Evolutionary conservation across 2,888 invertebrate species (phyloP).

Genomic region (Carpatolechia fugitivella): DNA sequence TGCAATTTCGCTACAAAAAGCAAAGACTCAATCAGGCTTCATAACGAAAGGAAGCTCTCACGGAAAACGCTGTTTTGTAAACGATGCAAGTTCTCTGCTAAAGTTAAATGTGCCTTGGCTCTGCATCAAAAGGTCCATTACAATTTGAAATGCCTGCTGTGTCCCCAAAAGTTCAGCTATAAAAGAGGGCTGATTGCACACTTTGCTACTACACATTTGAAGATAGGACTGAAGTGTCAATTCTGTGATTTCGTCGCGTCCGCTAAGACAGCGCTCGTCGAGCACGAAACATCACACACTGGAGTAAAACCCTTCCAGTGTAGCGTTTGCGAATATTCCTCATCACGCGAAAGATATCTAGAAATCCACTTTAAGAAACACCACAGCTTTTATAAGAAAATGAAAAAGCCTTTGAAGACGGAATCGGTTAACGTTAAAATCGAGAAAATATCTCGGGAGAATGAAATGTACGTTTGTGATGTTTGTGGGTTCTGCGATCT

Average conservation of each 20-base stretch:
- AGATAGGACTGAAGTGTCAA: constrained; percentile 46
- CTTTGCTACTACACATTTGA: constrained; percentile 44
- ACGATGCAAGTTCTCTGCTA: constrained; percentile 41
- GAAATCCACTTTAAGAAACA: not conserved
- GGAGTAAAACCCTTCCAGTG: constrained; percentile 56
- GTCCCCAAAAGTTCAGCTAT: constrained; percentile 45
- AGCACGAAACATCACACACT: constrained; percentile 53
- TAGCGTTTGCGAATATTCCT: constrained; percentile 41
- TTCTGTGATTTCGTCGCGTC: constrained; percentile 30
- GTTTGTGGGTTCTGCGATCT: not conserved
- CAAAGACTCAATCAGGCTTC: constrained; percentile 56
- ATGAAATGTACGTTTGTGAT: not conserved
- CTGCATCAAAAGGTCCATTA: constrained; percentile 56
- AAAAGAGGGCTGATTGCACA: constrained; percentile 56
- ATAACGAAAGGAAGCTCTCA: constrained; percentile 51
- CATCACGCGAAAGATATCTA: not conserved
- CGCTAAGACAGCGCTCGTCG: constrained; percentile 45
- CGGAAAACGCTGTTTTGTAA: constrained; percentile 34
- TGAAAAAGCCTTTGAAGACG: not conserved
- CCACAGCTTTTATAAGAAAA: not conserved
- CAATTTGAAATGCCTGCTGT: constrained; percentile 44
- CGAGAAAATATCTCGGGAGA: not conserved
- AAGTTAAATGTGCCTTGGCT: constrained; percentile 49
- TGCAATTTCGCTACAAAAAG: constrained; percentile 64
- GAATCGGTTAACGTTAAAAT: not conserved